phyloP scores from a whole-genome alignment of 2,113 vertebrate genomes.

The Mobula birostris region DNA sequence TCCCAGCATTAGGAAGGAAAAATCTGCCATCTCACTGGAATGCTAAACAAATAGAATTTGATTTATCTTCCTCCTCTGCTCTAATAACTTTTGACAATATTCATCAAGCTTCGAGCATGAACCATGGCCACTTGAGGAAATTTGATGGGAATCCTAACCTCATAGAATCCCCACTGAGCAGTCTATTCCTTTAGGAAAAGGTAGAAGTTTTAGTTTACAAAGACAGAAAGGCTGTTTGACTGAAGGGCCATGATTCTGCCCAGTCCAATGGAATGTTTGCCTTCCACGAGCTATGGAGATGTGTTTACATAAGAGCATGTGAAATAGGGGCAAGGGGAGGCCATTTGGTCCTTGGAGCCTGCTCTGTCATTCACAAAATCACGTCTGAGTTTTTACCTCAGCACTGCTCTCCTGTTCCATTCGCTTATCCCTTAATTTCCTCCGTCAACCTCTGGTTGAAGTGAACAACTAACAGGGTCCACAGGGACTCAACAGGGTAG shows the following conservation, averaged over 20 bases:
- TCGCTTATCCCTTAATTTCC: too few species aligned
- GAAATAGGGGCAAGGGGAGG: too few species aligned
- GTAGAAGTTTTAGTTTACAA: background rate
- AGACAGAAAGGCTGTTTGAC: background rate
- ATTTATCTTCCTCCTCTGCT: background rate
- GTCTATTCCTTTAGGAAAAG: background rate
- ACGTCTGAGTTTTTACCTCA: too few species aligned
- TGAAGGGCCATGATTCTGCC: background rate
- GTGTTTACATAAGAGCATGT: too few species aligned
- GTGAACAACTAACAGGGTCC: too few species aligned
- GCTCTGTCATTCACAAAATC: too few species aligned
- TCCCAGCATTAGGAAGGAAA: background rate
- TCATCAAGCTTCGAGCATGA: background rate
- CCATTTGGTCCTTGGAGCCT: too few species aligned
- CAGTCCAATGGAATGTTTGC: background rate
- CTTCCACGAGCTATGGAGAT: background rate
- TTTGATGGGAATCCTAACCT: background rate
- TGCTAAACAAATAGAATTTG: background rate
- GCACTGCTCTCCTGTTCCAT: too few species aligned
- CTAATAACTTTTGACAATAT: background rate
- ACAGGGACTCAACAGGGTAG: too few species aligned
- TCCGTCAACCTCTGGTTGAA: too few species aligned
- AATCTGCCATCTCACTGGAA: background rate
- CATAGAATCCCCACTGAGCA: background rate
- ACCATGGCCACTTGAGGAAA: background rate